Base-by-base conservation (phyloP, 2,113 vertebrate genomes). In the Gnathonemus echidnorhynchus region DNA sequence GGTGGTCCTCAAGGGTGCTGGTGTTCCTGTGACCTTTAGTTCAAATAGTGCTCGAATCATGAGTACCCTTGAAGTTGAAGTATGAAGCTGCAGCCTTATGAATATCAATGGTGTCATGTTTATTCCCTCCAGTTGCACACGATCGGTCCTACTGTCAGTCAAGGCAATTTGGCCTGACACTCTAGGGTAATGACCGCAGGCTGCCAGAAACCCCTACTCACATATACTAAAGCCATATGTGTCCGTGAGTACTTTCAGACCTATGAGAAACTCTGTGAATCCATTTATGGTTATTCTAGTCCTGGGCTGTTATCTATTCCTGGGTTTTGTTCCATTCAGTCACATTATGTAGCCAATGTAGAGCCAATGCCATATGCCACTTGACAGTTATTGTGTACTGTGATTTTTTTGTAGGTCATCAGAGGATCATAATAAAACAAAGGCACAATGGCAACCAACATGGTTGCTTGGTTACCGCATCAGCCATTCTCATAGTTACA, bases 401-500 rank as follows among this genome's bases (percentile, higher is more conserved):
- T 87, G 15, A 53, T 80, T 80, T 80, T 24, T 86, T 24, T 52
- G 11, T 86, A 50, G 24, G 48, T 48, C 85, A 83, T 86, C 45
- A 31, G 9, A 87, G 49, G 48, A 87, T 56, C 45, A 39, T 35
- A 27, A 53, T 56, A 53, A 87, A 56, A 13, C 50, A 35, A 31
- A 53, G 49, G 50, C 24, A 53, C 31, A 56, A 53, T 19, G 27
- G 86, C 17, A 87, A 53, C 50, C 46, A 87, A 31, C 5, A 87
- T 39, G 19, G 86, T 87, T 87, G 86, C 86, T 53, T 87, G 31
- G 86, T 53, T 87, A 87, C 86, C 50, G 27, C n/a, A 86, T 52
- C 85, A n/a, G 6, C 86, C 50, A 5, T 48, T 87, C 5, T 87
- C 86, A 19, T 53, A 56, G 46, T n/a, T 31, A 52, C 5, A 27